Evolutionary conservation across 2,797 vertebrate species (phyloP), one percentile per base, ranked within the genome.

Genomic region (Sardinella longiceps): DNA sequence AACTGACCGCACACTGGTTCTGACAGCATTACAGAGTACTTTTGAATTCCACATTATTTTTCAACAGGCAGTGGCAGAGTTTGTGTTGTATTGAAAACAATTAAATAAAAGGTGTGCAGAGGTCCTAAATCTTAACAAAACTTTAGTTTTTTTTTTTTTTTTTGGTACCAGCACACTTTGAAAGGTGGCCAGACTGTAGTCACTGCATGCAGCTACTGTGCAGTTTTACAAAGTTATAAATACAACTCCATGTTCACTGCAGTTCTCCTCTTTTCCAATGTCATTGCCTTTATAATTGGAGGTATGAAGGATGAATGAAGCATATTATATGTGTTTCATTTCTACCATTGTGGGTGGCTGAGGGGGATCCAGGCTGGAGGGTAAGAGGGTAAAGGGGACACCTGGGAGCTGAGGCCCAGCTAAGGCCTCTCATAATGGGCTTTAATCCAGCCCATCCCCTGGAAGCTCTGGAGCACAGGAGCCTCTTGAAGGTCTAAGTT

Each of bases 401-500:
- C 60, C 60, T 63, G 60, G 60, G 60, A 63, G 4, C 70, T 30
- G 30, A 18, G 37, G 25, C 82, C 45, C 30, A 30, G 74, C 39
- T 37, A 39, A 7, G 60, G 51, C 60, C n/a, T 66, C 23, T 63
- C 50, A 20, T 48, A 66, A 28, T 63, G 10, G 15, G 56, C 58
- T 66, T 66, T 66, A 28, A 70, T 46, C 58, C n/a, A 83, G 30
- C 12, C 20, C 7, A 63, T 70, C 45, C 45, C 18, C 18, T n/a
- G 46, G 43, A 74, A 63, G 60, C 11, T 63, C 60, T 28, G 60
- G 60, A 60, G 56, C 56, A 60, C 23, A n/a, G 56, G 23, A 63
- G 60, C 60, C 60, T 63, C 60, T 63, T 63, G 60, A 63, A 63
- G 60, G 60, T 63, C 60, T 63, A 81, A 43, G 25, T 46, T 25